Conservation (phyloP, 2,888 invertebrate species). For the Rhagium mordax region DNA sequence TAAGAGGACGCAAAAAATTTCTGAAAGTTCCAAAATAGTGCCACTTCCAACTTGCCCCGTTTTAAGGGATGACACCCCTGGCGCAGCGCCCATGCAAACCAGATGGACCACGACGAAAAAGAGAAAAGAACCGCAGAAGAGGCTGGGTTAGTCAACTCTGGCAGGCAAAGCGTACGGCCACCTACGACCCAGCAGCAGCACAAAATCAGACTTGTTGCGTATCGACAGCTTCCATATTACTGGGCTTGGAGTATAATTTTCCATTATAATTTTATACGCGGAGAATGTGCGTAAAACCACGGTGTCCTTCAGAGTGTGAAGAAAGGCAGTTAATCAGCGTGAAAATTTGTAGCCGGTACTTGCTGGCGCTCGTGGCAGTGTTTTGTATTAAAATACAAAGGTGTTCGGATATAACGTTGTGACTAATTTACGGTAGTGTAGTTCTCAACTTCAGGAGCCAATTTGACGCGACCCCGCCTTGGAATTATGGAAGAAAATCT, state of each 20-base stretch:
- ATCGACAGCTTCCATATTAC: background rate
- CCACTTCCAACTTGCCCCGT: background rate
- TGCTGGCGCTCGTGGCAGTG: background rate
- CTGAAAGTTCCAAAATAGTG: too few species aligned
- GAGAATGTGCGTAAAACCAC: constrained; percentile 19
- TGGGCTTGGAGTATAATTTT: background rate
- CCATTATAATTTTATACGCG: background rate
- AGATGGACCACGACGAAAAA: constrained; percentile 65
- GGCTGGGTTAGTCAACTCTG: constrained; percentile 65
- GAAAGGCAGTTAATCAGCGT: constrained; percentile 1
- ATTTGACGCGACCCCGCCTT: background rate
- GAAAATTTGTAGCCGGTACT: background rate
- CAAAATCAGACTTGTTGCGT: constrained; percentile 29
- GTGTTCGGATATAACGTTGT: constrained; percentile 8
- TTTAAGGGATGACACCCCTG: constrained; percentile 10
- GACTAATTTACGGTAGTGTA: background rate
- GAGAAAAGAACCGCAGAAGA: constrained; percentile 58
- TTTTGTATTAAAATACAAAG: constrained; percentile 14
- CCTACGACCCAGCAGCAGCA: constrained; percentile 53
- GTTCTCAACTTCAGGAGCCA: background rate
- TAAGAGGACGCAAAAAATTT: too few species aligned
- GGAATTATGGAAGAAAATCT: background rate
- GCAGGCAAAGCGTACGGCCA: constrained; percentile 53
- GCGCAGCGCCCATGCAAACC: constrained; percentile 63
- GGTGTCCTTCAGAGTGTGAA: constrained; percentile 13